Evolutionary conservation across 1,140 invertebrate species (phyloP).

Genomic region (Trichonephila inaurata): DNA sequence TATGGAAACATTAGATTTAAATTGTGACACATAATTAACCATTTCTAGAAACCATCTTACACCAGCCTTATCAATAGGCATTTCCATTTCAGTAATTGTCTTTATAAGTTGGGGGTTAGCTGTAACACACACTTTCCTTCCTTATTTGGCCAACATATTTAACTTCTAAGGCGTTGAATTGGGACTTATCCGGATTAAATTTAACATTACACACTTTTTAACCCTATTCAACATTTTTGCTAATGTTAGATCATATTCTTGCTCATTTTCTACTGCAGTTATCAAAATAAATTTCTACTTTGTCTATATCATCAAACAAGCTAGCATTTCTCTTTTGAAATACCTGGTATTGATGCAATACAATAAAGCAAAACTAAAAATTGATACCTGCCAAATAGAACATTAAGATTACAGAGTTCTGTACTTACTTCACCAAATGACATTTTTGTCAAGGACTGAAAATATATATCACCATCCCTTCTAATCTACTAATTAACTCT

Average conservation of each 20-base stretch:
- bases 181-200: conserved; percentile 67
- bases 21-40: conserved; percentile 63
- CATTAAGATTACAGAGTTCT: conserved; percentile 69
- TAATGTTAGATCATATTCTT: conserved; percentile 24
- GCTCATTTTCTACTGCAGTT: conserved; percentile 30
- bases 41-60: conserved; percentile 57
- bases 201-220: conserved; percentile 32
- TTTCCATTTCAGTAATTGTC: conserved; percentile 62
- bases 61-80: conserved; percentile 42
- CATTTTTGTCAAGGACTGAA: conserved; percentile 21
- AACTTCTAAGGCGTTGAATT: conserved; percentile 45
- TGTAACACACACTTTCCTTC: conserved; percentile 48
- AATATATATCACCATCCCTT: conserved; percentile 42
- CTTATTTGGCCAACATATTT: conserved; percentile 66
- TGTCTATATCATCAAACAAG: conserved; percentile 22
- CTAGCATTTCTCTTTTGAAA: conserved; percentile 36
- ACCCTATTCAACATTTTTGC: background rate
- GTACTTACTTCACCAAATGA: conserved; percentile 24
- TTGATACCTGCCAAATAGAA: conserved; percentile 79
- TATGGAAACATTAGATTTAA: conserved; percentile 52
- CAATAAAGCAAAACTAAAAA: conserved; percentile 82
- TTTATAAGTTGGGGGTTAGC: conserved; percentile 46
- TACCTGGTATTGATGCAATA: conserved; percentile 81
- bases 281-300: conserved; percentile 66
- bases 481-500: conserved; percentile 57